These are phyloP conservation scores for Mylabris phalerata DNA, from an alignment of 1,140 invertebrate species.

Conservation along the genomic window DNA sequence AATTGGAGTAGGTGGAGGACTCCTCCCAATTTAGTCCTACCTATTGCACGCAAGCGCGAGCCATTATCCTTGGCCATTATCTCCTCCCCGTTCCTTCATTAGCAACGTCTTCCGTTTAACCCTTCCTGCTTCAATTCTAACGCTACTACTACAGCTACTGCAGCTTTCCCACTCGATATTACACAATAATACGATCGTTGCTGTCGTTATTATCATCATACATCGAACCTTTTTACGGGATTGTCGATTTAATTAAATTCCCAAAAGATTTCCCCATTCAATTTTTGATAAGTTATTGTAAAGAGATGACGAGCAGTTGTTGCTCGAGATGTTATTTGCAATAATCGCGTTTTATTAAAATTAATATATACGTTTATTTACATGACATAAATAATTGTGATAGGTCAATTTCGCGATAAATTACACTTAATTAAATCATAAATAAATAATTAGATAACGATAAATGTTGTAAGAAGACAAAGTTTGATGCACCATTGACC, in stretches of 20 bases:
- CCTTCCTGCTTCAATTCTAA: background rate
- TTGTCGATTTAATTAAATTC: background rate
- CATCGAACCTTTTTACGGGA: background rate
- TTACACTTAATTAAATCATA: too few species aligned
- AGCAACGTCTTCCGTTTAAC: conserved; percentile 8
- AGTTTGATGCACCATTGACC: too few species aligned
- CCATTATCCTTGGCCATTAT: conserved; percentile 14
- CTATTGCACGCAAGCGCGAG: conserved; percentile 3
- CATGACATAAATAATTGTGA: too few species aligned
- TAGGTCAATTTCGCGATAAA: too few species aligned
- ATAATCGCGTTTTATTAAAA: too few species aligned
- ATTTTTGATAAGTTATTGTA: too few species aligned
- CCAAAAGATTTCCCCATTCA: too few species aligned
- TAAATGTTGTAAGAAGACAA: too few species aligned
- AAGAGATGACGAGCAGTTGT: too few species aligned
- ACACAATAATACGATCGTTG: conserved; percentile 1
- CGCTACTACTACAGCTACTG: background rate
- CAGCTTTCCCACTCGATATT: background rate
- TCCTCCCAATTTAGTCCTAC: conserved; percentile 6
- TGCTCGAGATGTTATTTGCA: too few species aligned
- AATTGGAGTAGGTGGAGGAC: background rate
- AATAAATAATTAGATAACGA: too few species aligned
- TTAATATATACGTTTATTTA: too few species aligned
- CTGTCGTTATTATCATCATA: background rate
- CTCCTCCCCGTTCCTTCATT: conserved; percentile 17